These are phyloP conservation scores for Ranitomeya imitator DNA, from an alignment of 2,113 vertebrate species.

Conservation along the genomic window DNA sequence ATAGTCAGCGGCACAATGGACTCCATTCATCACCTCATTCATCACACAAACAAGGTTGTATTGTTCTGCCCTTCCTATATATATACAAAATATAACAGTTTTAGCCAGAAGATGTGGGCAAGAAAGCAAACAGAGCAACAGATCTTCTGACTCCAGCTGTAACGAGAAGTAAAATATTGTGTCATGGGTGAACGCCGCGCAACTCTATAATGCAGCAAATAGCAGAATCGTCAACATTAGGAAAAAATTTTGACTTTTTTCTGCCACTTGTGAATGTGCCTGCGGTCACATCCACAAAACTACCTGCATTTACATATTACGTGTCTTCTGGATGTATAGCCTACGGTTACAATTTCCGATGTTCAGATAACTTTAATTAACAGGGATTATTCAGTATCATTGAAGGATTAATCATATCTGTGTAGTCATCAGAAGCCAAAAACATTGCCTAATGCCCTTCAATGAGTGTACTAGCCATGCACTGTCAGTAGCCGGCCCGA, in stretches of 20 bases:
- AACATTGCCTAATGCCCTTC: no score
- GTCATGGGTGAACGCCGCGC: constrained; percentile 7
- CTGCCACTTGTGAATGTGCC: neutral
- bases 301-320: neutral
- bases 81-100: constrained; percentile 9
- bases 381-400: neutral
- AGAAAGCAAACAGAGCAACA: neutral
- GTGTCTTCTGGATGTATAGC: neutral
- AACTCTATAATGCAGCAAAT: neutral
- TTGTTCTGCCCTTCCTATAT: neutral
- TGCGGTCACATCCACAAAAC: constrained; percentile 3
- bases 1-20: neutral
- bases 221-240: neutral
- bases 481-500: no score
- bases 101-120: constrained; percentile 9
- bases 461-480: no score
- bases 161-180: constrained; percentile 7
- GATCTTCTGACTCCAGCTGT: neutral
- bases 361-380: neutral
- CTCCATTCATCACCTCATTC: neutral
- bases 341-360: neutral
- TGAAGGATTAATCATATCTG: neutral
- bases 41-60: neutral
- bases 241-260: neutral
- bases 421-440: no score